phyloP scores from a whole-genome alignment of 2,888 invertebrate species.

The Drosophila maculinotata region DNA sequence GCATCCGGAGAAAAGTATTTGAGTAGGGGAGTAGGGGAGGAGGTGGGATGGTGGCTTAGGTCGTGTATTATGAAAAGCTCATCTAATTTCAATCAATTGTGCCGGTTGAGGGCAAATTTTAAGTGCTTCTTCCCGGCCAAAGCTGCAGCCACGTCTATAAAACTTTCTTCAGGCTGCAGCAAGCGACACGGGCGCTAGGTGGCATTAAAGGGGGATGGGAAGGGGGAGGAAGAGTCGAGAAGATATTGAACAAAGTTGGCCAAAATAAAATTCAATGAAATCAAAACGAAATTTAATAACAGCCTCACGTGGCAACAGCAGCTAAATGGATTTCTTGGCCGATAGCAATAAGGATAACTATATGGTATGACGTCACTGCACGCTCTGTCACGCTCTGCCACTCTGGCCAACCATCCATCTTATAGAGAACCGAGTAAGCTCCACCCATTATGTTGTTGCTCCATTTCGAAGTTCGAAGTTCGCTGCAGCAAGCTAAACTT shows the following conservation, averaged over 20 bases:
- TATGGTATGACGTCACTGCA: slow-evolving; percentile 11
- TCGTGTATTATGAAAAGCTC: slow-evolving; percentile 80
- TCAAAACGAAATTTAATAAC: slow-evolving; percentile 53
- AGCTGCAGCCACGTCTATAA: slow-evolving; percentile 11
- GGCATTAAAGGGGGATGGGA: too few species aligned
- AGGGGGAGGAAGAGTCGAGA: too few species aligned
- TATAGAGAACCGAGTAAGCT: slow-evolving; percentile 28
- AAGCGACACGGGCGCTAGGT: background rate
- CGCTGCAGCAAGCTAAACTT: slow-evolving; percentile 25
- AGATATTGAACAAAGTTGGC: slow-evolving; percentile 6
- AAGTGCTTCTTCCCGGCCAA: slow-evolving; percentile 50
- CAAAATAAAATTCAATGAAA: slow-evolving; percentile 45
- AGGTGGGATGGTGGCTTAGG: slow-evolving; percentile 38
- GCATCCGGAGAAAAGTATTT: slow-evolving; percentile 3
- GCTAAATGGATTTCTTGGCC: background rate
- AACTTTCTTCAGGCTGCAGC: background rate
- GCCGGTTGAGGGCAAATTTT: slow-evolving; percentile 60
- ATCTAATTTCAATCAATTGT: slow-evolving; percentile 82
- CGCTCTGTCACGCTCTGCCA: slow-evolving; percentile 2
- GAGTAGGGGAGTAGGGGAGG: too few species aligned
- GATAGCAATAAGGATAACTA: slow-evolving; percentile 15
- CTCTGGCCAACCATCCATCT: slow-evolving; percentile 40
- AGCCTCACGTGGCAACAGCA: slow-evolving; percentile 11
- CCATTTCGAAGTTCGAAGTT: too few species aligned
- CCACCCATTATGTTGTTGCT: background rate